Evolutionary conservation across 2,113 vertebrate species (phyloP).

Genomic region (Grantiella picta): DNA sequence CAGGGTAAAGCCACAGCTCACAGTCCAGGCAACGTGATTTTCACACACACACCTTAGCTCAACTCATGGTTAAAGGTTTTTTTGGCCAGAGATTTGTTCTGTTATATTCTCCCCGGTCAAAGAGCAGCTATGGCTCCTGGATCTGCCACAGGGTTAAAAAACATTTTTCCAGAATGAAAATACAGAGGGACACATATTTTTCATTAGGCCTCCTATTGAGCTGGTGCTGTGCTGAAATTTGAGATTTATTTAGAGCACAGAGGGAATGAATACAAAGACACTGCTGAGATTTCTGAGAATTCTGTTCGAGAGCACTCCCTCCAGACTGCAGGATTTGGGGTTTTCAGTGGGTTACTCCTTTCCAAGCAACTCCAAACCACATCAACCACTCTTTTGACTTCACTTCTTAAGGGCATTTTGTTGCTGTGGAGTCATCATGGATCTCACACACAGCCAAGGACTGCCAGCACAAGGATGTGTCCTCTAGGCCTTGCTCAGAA

Average conservation of each 20-base stretch:
- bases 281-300: neutral
- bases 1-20: neutral
- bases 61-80: neutral
- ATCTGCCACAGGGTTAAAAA: neutral
- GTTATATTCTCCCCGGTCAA: neutral
- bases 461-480: neutral
- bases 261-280: neutral
- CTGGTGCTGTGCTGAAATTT: neutral
- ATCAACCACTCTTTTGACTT: neutral
- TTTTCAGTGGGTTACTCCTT: neutral
- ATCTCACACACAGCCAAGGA: neutral
- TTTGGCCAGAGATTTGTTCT: neutral
- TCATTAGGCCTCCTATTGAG: neutral
- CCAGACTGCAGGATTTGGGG: neutral
- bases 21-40: neutral
- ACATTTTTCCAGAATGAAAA: neutral
- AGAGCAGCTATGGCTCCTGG: neutral
- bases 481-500: neutral
- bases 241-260: neutral
- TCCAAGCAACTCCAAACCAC: neutral
- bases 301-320: neutral
- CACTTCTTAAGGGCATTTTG: neutral
- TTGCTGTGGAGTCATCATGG: neutral
- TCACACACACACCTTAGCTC: neutral
- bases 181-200: neutral